phyloP scores from a whole-genome alignment of 1,140 invertebrate species.

The Danaus plexippus region DNA sequence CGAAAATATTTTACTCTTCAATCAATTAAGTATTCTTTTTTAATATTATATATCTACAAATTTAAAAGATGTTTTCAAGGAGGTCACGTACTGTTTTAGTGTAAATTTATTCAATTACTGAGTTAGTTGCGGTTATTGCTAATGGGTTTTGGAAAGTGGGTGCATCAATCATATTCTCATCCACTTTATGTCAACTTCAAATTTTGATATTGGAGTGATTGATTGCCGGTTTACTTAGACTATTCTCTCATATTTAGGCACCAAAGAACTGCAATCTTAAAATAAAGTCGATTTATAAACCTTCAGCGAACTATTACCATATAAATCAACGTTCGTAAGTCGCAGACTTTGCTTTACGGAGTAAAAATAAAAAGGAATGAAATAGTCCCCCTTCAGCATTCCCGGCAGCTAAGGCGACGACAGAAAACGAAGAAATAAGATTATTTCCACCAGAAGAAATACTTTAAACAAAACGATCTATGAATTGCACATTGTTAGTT shows the following conservation, averaged over 20 bases:
- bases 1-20: too few relatives aligned
- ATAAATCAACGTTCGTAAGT: slow-evolving; percentile 53
- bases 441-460: slow-evolving; percentile 47
- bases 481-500: slow-evolving; percentile 37
- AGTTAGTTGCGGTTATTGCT: slow-evolving; percentile 35
- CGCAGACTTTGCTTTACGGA: slow-evolving; percentile 46
- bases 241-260: slow-evolving; percentile 18
- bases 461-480: slow-evolving; percentile 48
- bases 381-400: slow-evolving; percentile 42
- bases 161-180: slow-evolving; percentile 64
- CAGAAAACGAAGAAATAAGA: slow-evolving; percentile 56
- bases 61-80: too few relatives aligned
- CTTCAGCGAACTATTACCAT: slow-evolving; percentile 28
- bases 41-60: too few relatives aligned
- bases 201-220: slow-evolving; percentile 61
- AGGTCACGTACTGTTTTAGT: slow-evolving; percentile 1
- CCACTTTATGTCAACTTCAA: slow-evolving; percentile 62
- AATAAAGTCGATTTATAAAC: slow-evolving; percentile 14
- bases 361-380: slow-evolving; percentile 48
- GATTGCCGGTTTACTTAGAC: slow-evolving; percentile 32
- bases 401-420: slow-evolving; percentile 45
- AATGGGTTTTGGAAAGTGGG: slow-evolving; percentile 36
- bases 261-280: slow-evolving; percentile 19
- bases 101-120: slow-evolving; percentile 28
- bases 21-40: too few relatives aligned